Evolutionary conservation across 2,797 vertebrate genomes (phyloP), one percentile per base, ranked within the genome.

Genomic region (Gallinago solitaria): DNA sequence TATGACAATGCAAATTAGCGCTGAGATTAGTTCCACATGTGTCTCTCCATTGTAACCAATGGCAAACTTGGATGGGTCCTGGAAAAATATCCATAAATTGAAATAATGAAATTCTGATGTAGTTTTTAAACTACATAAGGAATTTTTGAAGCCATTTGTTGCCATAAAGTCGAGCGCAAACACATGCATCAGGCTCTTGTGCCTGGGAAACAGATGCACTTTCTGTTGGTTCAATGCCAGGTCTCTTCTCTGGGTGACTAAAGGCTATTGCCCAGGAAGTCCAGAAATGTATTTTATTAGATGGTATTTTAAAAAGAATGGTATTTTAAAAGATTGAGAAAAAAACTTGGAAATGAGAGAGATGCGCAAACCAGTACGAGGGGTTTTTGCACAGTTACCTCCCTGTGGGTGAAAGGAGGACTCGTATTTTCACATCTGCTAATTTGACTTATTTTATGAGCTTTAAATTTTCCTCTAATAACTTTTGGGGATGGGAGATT

Each of bases 81-180:
- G n/a, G 43, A 35, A 48, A 78, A 68, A 60, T 24, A 23, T 32
- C 68, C 54, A 9, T 23, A 14, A 41, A 60, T 56, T 21, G 50
- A 51, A 61, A 47, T 37, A 4, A 7, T 60, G 20, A 41, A 41
- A 41, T 41, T 41, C 41, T 41, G 16, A 41, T 41, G 41, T 41
- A 7, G 41, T 41, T 41, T 41, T 41, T 41, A 27, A 65, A 67
- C 25, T 20, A 13, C 6, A 2, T 23, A 27, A 51, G 70, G 45
- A 47, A 4, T 28, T 53, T 47, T 39, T 60, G 4, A 59, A 7
- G 5, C 8, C 14, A 25, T 41, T 43, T 15, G 1, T 50, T 69
- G 67, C 50, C 45, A 8, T 1, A 2, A 9, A 60, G 65, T 43
- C 0, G 1, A 59, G 61, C 5, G 17, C 39, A 64, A 25, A 27